Evolutionary conservation across 2,797 vertebrate species (phyloP), one percentile per base, ranked within the genome.

Genomic region (Enteromius fasciolatus): DNA sequence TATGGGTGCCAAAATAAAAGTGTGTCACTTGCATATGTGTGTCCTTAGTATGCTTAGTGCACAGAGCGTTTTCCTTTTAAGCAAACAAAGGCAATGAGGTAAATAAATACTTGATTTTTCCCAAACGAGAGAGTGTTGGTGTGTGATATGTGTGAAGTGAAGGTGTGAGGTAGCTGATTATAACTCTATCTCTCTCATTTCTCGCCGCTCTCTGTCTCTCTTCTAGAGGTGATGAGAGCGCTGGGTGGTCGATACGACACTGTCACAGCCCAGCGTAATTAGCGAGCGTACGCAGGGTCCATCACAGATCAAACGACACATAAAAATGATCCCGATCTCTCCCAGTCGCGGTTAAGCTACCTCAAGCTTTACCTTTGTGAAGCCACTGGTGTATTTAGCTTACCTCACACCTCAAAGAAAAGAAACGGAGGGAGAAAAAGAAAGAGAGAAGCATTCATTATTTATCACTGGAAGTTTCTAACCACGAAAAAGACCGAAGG

Each of bases 131-230:
- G 68, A 39, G 57, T 31, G 80, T 69, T 78, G 61, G 36, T 23
- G 77, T 79, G 73, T 79, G 75, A 85, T 81, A 76, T 31, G 80
- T 83, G 80, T 83, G 83, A 85, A 84, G 61, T 66, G 74, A 83
- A 86, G 83, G 85, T 87, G 87, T 76, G 84, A 87, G 83, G 83
- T 67, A 83, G 83, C 82, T 87, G 87, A 87, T 87, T 85, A 87
- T 59, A 76, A 85, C 74, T 76, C 44, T 59, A 20, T 72, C 64
- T 80, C 70, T 70, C 73, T 68, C 28, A 1, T 54, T 52, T 82
- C 80, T 81, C 23, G 10, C 72, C 68, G 36, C 78, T 66, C 70
- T 80, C 77, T 77, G 59, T 83, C 57, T 66, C 59, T 57, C 68
- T 79, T n/a, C 67, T 76, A n/a, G 73, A 87, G 84, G 83, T 83